Conservation (phyloP, 2,888 invertebrate species). For the Salpingus planirostris region DNA sequence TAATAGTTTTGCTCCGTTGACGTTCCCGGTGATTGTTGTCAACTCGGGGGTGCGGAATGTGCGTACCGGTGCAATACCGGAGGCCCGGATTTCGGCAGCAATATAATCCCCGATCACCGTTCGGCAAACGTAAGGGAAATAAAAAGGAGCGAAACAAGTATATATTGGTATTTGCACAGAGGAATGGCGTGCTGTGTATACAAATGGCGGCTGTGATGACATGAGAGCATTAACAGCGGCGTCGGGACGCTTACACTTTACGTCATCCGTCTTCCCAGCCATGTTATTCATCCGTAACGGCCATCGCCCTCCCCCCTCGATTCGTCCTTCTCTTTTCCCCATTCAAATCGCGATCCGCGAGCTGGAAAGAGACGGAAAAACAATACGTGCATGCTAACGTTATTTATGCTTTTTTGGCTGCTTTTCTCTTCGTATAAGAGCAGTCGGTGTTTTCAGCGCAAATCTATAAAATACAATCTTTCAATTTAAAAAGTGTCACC, state of each 20-base stretch:
- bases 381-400: conserved; percentile 4
- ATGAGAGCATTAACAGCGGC: conserved; percentile 26
- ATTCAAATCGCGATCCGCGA: too few relatives aligned
- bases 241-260: conserved; percentile 22
- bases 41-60: too few relatives aligned
- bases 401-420: conserved; percentile 11
- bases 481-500: conserved; percentile 20
- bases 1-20: too few relatives aligned
- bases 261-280: conserved; percentile 24
- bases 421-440: conserved; percentile 10
- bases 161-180: conserved; percentile 23
- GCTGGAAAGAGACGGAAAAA: conserved; percentile 4
- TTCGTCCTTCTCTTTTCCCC: neutral
- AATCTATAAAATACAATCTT: conserved; percentile 20
- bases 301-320: conserved; percentile 5
- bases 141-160: conserved; percentile 18
- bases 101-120: conserved; percentile 15
- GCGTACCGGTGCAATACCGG: too few relatives aligned
- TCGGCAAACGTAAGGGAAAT: conserved; percentile 10
- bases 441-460: conserved; percentile 12
- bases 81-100: conserved; percentile 6
- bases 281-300: conserved; percentile 20
- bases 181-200: conserved; percentile 21
- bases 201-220: conserved; percentile 24
- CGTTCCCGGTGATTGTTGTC: too few relatives aligned